Percentiles rank a stretch among this genome's conserved stretches.
phyloP scores from a whole-genome alignment of 2,888 invertebrate species.

The Drosophila nr. fundita region DNA sequence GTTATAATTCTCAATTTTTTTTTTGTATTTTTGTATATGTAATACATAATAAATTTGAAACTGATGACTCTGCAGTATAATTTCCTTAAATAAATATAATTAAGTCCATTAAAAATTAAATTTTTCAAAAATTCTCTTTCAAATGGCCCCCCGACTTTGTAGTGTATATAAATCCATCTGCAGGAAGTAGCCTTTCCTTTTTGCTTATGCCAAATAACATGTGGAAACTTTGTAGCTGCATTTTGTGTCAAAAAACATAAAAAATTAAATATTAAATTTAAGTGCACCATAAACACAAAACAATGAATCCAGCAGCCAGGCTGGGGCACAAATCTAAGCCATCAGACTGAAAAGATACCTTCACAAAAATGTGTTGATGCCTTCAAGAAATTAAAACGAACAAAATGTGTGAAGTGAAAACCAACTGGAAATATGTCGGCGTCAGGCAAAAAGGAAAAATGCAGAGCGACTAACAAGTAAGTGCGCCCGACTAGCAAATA shows the following conservation, averaged over 20 bases:
- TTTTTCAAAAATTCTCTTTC: not conserved
- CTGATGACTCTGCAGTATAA: not conserved
- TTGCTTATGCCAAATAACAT: slow-evolving; percentile 10
- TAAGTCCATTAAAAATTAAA: not conserved
- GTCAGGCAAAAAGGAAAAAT: slow-evolving; percentile 8
- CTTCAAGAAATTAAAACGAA: slow-evolving; percentile 29
- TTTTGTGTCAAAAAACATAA: slow-evolving; percentile 62
- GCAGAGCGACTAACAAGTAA: slow-evolving; percentile 9
- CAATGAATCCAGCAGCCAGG: slow-evolving; percentile 54
- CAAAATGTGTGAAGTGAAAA: slow-evolving; percentile 12
- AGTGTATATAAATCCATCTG: slow-evolving; percentile 1
- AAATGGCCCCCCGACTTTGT: not conserved
- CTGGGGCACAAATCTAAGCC: slow-evolving; percentile 6
- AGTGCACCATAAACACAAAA: slow-evolving; percentile 74
- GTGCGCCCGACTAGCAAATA: not conserved
- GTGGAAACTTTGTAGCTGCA: slow-evolving; percentile 30
- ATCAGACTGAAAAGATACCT: slow-evolving; percentile 28
- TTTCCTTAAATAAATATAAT: not conserved
- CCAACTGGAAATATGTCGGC: slow-evolving; percentile 27
- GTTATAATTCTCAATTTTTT: not conserved
- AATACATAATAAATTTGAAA: not conserved
- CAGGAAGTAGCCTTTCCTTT: not conserved
- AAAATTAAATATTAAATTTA: slow-evolving; percentile 83
- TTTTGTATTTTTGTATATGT: not conserved
- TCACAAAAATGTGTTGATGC: slow-evolving; percentile 37